phyloP scores from a whole-genome alignment of 2,888 invertebrate genomes.

The Trachelus tabidus region DNA sequence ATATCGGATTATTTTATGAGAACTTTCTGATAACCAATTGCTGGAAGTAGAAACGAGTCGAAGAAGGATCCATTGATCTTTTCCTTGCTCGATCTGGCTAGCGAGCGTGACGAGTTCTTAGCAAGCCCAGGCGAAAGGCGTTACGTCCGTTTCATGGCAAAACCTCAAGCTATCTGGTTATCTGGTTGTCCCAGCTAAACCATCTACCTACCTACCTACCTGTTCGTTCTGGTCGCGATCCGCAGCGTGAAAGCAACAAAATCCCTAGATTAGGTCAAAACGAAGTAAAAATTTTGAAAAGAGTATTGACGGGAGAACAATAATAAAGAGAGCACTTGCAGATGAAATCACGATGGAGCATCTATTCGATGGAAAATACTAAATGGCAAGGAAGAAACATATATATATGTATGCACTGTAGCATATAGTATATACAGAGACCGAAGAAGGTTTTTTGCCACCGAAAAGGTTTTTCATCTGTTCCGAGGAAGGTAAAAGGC shows the following conservation, averaged over 20 bases:
- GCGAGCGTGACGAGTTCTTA: neutral
- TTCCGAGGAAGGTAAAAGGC: neutral
- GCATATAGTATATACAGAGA: neutral
- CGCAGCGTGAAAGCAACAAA: conserved; percentile 44
- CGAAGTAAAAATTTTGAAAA: neutral
- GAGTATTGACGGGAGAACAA: neutral
- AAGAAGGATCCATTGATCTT: neutral
- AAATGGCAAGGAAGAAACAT: neutral
- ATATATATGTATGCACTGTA: neutral
- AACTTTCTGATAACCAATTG: neutral
- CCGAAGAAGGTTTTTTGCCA: neutral
- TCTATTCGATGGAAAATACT: neutral
- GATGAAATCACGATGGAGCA: neutral
- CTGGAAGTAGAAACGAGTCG: neutral
- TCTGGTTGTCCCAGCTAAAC: neutral
- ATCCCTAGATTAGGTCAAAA: conserved; percentile 11
- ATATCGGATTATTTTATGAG: neutral
- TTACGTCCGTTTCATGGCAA: neutral
- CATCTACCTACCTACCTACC: conserved; percentile 36
- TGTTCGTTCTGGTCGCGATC: conserved; percentile 45
- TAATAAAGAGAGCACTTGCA: neutral
- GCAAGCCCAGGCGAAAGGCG: conserved; percentile 1
- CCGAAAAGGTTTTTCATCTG: neutral
- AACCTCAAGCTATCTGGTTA: neutral
- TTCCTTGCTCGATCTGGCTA: neutral